Percentiles rank a stretch among this genome's conserved stretches.
phyloP scores from a whole-genome alignment of 2,888 invertebrate genomes.

The Pandemis heparana region DNA sequence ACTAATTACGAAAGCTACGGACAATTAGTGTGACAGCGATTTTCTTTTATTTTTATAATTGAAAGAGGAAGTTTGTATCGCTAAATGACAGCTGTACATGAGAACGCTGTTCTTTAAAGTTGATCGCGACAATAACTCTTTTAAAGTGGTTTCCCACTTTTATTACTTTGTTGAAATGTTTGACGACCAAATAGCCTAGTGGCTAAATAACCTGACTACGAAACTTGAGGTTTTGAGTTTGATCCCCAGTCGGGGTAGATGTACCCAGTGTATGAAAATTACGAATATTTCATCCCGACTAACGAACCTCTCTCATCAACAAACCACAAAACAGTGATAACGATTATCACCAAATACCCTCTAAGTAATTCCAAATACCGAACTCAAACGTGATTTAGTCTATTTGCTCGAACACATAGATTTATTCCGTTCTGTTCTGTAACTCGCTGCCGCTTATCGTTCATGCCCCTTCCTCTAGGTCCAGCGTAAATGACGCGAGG shows the following conservation, averaged over 20 bases:
- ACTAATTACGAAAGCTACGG: constrained; percentile 67
- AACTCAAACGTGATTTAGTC: constrained; percentile 34
- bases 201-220: too few species aligned
- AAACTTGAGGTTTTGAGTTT: too few species aligned
- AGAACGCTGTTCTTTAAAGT: constrained; percentile 19
- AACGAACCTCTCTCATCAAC: background rate
- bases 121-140: background rate
- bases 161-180: constrained; percentile 2
- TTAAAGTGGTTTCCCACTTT: constrained; percentile 9
- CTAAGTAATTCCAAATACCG: constrained; percentile 34
- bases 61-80: constrained; percentile 37
- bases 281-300: too few species aligned
- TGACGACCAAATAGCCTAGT: too few species aligned
- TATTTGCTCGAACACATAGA: constrained; percentile 20
- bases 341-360: constrained; percentile 31
- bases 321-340: constrained; percentile 23
- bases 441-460: constrained; percentile 36
- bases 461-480: constrained; percentile 49
- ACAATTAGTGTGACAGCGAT: constrained; percentile 60
- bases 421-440: constrained; percentile 16
- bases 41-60: constrained; percentile 45
- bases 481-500: constrained; percentile 78
- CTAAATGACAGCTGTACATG: constrained; percentile 32
- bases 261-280: too few species aligned
- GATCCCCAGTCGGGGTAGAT: too few species aligned